These are phyloP conservation scores for Nothocercus julius DNA, from an alignment of 2,113 vertebrate genomes.

Conservation along the genomic window DNA sequence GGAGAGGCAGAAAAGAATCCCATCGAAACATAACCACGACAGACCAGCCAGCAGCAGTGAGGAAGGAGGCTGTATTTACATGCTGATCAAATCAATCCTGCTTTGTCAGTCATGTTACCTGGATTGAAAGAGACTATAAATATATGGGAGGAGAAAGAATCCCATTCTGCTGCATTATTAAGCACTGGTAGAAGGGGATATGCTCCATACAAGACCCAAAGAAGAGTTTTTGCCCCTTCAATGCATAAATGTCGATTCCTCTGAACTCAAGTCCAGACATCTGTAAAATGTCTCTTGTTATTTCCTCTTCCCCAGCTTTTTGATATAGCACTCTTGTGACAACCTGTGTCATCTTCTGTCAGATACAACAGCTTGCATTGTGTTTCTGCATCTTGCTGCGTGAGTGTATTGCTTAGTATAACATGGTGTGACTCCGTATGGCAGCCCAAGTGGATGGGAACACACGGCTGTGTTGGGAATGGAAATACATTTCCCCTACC, in stretches of 20 bases:
- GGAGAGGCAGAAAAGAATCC: conserved; percentile 48
- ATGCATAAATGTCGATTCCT: background rate
- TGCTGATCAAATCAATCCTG: conserved; percentile 57
- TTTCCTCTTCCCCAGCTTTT: background rate
- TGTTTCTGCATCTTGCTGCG: background rate
- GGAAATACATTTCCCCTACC: background rate
- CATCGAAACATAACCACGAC: conserved; percentile 6
- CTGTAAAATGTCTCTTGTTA: background rate
- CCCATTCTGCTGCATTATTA: background rate
- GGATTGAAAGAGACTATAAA: conserved; percentile 55
- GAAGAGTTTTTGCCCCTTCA: background rate
- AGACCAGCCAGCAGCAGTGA: conserved; percentile 44
- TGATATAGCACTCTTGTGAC: background rate
- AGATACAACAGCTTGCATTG: rapidly evolving
- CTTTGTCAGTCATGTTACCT: conserved; percentile 56
- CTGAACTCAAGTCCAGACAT: background rate
- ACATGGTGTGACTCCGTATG: rapidly evolving
- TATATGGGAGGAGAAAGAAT: conserved; percentile 20
- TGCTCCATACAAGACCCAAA: background rate
- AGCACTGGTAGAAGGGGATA: background rate
- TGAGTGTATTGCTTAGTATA: rapidly evolving
- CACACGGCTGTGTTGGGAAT: background rate
- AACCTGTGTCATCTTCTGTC: background rate
- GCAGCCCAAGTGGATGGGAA: rapidly evolving
- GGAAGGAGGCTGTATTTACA: conserved; percentile 51